Evolutionary conservation across 2,888 invertebrate species (phyloP).

Genomic region (Lycia hirtaria): DNA sequence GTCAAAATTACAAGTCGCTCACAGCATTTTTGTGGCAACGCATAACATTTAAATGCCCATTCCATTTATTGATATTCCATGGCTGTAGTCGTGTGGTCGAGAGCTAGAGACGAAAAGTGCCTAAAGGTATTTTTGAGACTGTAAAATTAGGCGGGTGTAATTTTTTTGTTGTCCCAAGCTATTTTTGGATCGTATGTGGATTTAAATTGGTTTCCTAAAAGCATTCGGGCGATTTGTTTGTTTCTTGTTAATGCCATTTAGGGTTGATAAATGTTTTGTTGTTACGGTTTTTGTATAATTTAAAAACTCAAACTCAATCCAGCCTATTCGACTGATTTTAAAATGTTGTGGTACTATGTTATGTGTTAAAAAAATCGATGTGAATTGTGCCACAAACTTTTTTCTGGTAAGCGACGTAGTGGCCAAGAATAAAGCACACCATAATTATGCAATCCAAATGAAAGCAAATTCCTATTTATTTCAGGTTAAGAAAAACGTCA

Average conservation of each 20-base stretch:
- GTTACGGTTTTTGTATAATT: conserved; percentile 32
- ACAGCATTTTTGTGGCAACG: not conserved
- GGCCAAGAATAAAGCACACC: too few species aligned
- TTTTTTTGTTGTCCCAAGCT: conserved; percentile 58
- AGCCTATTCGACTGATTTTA: too few species aligned
- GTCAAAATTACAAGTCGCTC: too few species aligned
- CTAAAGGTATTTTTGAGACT: conserved; percentile 55
- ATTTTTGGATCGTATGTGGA: conserved; percentile 58
- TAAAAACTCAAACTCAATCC: too few species aligned
- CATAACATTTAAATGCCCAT: not conserved
- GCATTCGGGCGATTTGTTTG: conserved; percentile 49
- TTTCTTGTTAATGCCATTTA: conserved; percentile 32
- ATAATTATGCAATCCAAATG: too few species aligned
- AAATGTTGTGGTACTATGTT: too few species aligned
- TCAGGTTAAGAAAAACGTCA: too few species aligned
- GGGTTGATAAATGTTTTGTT: conserved; percentile 32
- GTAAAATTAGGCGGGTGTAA: conserved; percentile 69
- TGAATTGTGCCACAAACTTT: too few species aligned
- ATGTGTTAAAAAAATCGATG: too few species aligned
- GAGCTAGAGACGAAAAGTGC: conserved; percentile 59
- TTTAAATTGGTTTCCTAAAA: conserved; percentile 57
- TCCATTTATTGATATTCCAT: not conserved
- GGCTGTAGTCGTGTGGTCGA: conserved; percentile 27
- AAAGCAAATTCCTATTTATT: too few species aligned
- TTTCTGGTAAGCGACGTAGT: too few species aligned